A percentile compares a stretch with the other conserved stretches of the same genome.
These are phyloP conservation scores for Marmota flaviventris DNA, from an alignment of 2,113 vertebrate species.

Conservation along the genomic window DNA sequence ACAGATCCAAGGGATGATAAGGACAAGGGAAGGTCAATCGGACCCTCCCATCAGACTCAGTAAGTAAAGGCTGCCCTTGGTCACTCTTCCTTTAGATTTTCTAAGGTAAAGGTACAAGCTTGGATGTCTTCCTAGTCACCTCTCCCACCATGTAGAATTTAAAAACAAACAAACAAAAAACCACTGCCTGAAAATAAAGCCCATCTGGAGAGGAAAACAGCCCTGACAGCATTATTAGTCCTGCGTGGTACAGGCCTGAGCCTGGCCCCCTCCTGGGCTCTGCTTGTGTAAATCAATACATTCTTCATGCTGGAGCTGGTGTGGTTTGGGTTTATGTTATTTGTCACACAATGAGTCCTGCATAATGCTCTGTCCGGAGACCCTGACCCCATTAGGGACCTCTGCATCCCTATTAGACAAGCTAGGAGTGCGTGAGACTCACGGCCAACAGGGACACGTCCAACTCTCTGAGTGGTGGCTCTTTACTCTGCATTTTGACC, in stretches of 20 bases:
- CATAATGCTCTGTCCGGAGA: not conserved
- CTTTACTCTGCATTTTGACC: not conserved
- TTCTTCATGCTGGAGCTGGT: not conserved
- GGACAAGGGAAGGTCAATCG: rapidly evolving
- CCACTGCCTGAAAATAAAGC: not conserved
- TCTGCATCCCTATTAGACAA: not conserved
- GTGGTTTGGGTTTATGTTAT: not conserved
- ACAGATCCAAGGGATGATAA: not conserved
- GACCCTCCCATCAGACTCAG: not conserved
- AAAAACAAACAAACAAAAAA: not conserved
- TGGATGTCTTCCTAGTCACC: not conserved
- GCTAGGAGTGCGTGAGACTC: not conserved
- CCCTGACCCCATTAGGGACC: not conserved
- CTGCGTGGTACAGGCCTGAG: not conserved
- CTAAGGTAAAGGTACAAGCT: not conserved
- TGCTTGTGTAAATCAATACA: too few relatives aligned
- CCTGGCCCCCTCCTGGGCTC: not conserved
- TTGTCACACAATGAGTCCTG: not conserved
- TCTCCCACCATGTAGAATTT: not conserved
- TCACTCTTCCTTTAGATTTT: not conserved
- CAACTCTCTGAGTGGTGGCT: not conserved
- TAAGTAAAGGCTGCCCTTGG: not conserved
- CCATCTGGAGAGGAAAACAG: not conserved
- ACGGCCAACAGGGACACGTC: not conserved
- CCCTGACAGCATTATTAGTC: not conserved